Percentiles rank a stretch among this genome's conserved stretches.
phyloP scores from a whole-genome alignment of 2,888 invertebrate species.

The Himalopsyche anomala region DNA sequence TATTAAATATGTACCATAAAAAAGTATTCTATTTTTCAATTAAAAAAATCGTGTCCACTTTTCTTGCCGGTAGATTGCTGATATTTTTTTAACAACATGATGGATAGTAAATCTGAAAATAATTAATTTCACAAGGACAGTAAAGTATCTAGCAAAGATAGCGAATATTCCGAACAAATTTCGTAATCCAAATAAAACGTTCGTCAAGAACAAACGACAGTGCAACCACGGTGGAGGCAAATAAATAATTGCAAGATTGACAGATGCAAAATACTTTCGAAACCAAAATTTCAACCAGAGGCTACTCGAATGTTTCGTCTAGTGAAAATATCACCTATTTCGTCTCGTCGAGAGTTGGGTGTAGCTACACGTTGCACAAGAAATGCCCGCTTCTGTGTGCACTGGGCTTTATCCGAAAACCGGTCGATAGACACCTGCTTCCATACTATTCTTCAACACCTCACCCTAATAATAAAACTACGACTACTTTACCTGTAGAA shows the following conservation, averaged over 20 bases:
- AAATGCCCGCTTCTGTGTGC: constrained; percentile 23
- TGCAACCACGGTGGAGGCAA: neutral
- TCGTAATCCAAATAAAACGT: neutral
- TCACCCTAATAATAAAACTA: constrained; percentile 41
- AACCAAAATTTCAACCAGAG: neutral
- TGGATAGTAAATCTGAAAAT: too few relatives aligned
- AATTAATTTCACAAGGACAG: too few relatives aligned
- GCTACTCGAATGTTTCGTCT: constrained; percentile 10
- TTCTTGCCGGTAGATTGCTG: too few relatives aligned
- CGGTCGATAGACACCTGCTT: constrained; percentile 39
- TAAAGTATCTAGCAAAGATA: too few relatives aligned
- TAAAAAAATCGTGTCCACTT: too few relatives aligned
- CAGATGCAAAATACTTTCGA: constrained; percentile 43
- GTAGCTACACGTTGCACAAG: constrained; percentile 8
- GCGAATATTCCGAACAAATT: neutral
- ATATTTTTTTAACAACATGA: too few relatives aligned
- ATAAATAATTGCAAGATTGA: neutral
- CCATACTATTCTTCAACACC: constrained; percentile 37
- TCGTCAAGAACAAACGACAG: neutral
- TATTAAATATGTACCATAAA: too few relatives aligned
- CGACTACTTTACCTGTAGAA: neutral
- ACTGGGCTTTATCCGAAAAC: constrained; percentile 39
- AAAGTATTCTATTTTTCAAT: too few relatives aligned
- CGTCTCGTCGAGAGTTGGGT: neutral
- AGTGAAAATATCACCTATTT: neutral